Conservation (phyloP, 2,797 vertebrate genomes). For the Semaprochilodus insignis region DNA sequence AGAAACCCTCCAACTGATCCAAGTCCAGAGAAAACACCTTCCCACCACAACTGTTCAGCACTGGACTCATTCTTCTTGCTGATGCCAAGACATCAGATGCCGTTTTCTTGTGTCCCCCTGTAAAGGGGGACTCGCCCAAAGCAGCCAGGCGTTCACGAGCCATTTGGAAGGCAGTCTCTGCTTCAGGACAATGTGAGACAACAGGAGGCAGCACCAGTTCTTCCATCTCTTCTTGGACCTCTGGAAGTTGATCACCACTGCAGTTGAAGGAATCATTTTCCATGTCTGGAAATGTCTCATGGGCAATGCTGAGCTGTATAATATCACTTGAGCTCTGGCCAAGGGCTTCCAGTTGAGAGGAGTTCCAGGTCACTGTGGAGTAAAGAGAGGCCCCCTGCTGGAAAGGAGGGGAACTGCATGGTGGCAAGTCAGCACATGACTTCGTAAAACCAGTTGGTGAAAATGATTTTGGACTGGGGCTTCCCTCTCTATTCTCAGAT, state of each 20-base stretch:
- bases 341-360: constrained; percentile 53
- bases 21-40: constrained; percentile 77
- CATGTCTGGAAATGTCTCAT: constrained; percentile 73
- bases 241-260: constrained; percentile 48
- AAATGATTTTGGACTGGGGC: background rate
- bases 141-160: constrained; percentile 1
- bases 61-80: constrained; percentile 25
- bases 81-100: constrained; percentile 42
- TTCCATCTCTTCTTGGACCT: constrained; percentile 53
- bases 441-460: background rate
- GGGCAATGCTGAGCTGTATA: constrained; percentile 69
- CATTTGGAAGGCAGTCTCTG: background rate
- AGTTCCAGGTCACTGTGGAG: constrained; percentile 67
- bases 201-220: constrained; percentile 58
- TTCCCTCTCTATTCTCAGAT: background rate
- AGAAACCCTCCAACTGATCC: constrained; percentile 67
- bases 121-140: constrained; percentile 37
- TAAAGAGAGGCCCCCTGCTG: constrained; percentile 57
- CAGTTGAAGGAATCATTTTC: constrained; percentile 71
- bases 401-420: constrained; percentile 32
- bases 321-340: constrained; percentile 58
- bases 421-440: background rate
- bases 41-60: constrained; percentile 43
- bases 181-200: constrained; percentile 27
- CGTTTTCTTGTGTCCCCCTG: constrained; percentile 21